Conservation (phyloP, 2,113 vertebrate genomes). For the Notechis scutatus region DNA sequence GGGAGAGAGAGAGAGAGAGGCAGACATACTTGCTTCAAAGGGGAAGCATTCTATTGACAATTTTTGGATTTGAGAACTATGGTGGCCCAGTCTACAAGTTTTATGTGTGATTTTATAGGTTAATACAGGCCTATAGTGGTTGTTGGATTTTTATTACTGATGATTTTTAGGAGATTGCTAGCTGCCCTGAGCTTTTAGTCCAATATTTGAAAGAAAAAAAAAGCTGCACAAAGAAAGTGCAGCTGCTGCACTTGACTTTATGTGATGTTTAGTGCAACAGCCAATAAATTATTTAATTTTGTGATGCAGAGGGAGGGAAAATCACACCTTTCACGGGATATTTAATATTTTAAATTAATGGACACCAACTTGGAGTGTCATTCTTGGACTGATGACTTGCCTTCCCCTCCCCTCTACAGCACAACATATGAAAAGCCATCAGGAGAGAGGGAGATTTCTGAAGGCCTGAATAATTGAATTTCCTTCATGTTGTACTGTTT, state of each 20-base stretch:
- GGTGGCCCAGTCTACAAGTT: neutral
- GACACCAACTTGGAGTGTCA: constrained; percentile 7
- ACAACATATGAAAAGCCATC: neutral
- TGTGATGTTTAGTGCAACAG: neutral
- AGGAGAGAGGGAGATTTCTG: neutral
- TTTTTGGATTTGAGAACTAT: constrained; percentile 4
- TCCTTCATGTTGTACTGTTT: neutral
- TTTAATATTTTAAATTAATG: constrained; percentile 41
- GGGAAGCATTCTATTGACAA: constrained; percentile 8
- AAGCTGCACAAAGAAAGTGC: constrained; percentile 5
- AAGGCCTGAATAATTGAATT: neutral
- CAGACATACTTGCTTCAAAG: constrained; percentile 27
- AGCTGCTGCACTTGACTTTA: constrained; percentile 2
- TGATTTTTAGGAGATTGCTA: neutral
- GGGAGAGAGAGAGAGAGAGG: no score
- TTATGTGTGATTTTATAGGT: neutral
- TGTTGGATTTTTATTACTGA: neutral
- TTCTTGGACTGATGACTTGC: constrained; percentile 20
- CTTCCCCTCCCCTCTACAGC: constrained; percentile 11
- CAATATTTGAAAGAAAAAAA: neutral
- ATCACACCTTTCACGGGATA: constrained; percentile 23
- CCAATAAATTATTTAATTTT: constrained; percentile 34
- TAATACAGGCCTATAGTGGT: neutral
- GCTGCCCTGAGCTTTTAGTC: neutral
- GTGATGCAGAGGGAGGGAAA: constrained; percentile 16